Base-by-base conservation (phyloP, 2,888 invertebrate species). In the Lysandra coridon region DNA sequence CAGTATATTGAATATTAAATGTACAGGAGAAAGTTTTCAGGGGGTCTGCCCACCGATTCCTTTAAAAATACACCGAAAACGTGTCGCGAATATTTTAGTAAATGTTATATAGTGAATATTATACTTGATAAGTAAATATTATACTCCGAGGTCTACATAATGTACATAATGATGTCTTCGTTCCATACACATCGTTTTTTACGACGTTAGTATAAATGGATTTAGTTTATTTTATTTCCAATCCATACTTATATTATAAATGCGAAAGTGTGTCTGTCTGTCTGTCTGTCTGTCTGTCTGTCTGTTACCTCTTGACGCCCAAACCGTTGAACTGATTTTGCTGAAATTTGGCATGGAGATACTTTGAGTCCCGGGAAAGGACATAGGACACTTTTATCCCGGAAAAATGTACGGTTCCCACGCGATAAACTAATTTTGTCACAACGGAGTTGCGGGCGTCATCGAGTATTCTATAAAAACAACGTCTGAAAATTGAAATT, bases 1-100 rank as follows among this genome's bases (percentile, higher is more conserved):
- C 87, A 90, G 91, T 94, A 94, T 94, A 94, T 94, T 94, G 93
- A 94, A 94, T 94, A 94, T 94, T 92, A 94, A 94, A 94, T 93
- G 90, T 88, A 89, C 90, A 88, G 87, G 86, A 87, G 87, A 92
- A 94, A 93, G 90, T 93, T 93, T 91, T 85, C 85, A 89, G 87
- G 87, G 87, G 87, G 85, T 85, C 89, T 88, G 87, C 86, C 86
- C 86, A 89, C 85, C 86, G 89, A 89, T 90, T 87, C 91, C 78
- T 92, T 93, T 92, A 92, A 94, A 93, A 93, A 93, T 92, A 93
- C 92, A 93, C 92, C 91, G 91, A 86, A 84, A 87, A 92, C 94
- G 93, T 93, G 94, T 89, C 87, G 83, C 82, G 94, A 93, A 94
- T 94, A 76, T 33, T 76, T 57, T 57, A 30, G 17, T 30, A 33